phyloP scores from a whole-genome alignment of 2,797 vertebrate species.

The Catostomus latipinnis region DNA sequence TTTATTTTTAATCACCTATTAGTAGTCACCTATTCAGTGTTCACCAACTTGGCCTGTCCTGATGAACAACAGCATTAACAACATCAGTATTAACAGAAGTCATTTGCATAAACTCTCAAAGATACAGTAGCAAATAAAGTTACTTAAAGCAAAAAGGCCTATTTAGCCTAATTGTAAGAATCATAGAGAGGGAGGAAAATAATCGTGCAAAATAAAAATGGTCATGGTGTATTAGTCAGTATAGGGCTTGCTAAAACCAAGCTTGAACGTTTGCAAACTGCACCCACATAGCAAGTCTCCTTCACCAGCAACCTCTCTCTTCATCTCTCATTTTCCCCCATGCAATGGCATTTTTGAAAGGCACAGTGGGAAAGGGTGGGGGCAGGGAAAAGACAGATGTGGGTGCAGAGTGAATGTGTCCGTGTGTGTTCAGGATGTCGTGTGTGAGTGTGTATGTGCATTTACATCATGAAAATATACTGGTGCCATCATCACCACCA shows the following conservation, averaged over 20 bases:
- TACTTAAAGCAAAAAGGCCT: too few species aligned
- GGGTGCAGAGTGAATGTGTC: neutral
- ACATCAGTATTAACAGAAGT: neutral
- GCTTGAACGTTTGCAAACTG: constrained; percentile 12
- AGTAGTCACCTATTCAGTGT: too few species aligned
- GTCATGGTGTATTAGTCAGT: too few species aligned
- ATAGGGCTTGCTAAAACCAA: neutral
- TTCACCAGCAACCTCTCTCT: neutral
- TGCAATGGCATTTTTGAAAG: neutral
- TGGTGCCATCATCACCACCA: constrained; percentile 7
- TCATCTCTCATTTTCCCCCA: neutral
- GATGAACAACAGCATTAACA: too few species aligned
- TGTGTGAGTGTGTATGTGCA: neutral
- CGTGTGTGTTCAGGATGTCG: neutral
- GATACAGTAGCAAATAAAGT: too few species aligned
- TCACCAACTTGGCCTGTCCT: too few species aligned
- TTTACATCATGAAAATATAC: constrained; percentile 1
- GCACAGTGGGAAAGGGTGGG: neutral
- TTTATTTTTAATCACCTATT: too few species aligned
- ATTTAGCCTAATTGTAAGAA: too few species aligned
- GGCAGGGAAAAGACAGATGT: neutral
- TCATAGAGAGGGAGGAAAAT: too few species aligned
- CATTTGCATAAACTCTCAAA: too few species aligned
- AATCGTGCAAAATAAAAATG: too few species aligned
- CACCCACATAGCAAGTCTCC: neutral